phyloP scores from a whole-genome alignment of 2,113 vertebrate species.

The Coracopsis vasa region DNA sequence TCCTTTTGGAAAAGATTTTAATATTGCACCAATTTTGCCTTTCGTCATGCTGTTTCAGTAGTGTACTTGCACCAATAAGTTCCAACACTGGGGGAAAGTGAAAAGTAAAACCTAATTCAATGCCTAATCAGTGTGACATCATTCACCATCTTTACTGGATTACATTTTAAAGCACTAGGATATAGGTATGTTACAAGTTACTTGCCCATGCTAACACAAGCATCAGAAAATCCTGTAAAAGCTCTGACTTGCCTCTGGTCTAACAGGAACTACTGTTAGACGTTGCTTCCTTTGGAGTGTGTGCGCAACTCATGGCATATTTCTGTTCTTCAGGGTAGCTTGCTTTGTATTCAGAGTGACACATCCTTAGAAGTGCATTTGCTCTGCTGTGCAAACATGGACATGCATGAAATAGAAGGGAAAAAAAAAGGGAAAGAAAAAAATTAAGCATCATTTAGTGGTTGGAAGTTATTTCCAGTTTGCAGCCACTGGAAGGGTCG shows the following conservation, averaged over 20 bases:
- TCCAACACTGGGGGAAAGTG: not conserved
- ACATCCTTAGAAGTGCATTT: constrained; percentile 44
- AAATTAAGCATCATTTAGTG: constrained; percentile 71
- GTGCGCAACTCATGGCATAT: not conserved
- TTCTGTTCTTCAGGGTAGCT: not conserved
- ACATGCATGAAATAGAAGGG: constrained; percentile 52
- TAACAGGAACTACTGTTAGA: not conserved
- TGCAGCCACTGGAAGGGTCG: constrained; percentile 67
- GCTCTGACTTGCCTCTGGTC: not conserved
- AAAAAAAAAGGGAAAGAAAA: not conserved
- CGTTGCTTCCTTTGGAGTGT: not conserved
- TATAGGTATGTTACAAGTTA: not conserved
- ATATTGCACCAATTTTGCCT: not conserved
- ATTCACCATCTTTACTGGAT: not conserved
- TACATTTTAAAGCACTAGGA: not conserved
- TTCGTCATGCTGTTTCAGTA: not conserved
- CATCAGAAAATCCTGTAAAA: not conserved
- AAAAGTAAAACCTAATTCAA: not conserved
- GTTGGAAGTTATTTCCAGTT: constrained; percentile 76
- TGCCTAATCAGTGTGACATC: not conserved
- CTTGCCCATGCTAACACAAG: not conserved
- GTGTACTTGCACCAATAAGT: not conserved
- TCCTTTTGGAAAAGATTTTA: not conserved
- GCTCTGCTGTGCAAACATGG: constrained; percentile 61
- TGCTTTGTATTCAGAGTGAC: constrained; percentile 42